Base-by-base conservation (phyloP, 2,797 vertebrate genomes). In the Acomys russatus region DNA sequence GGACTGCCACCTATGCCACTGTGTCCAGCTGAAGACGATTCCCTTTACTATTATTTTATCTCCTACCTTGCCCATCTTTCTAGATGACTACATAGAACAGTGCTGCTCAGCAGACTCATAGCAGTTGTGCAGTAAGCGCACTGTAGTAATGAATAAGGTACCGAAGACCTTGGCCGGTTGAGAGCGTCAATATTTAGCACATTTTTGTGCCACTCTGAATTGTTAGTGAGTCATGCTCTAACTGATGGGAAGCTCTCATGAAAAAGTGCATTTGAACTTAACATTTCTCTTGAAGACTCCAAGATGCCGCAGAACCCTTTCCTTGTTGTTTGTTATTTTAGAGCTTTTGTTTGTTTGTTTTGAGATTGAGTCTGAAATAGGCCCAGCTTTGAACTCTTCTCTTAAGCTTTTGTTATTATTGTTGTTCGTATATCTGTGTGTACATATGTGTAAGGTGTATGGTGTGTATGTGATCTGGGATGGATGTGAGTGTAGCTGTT, bases 31-130 rank as follows among this genome's bases (percentile, higher is more conserved):
- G 3, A 97, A 91, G 86, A 66, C 28, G 17, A 70, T 90, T 94
- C 94, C 92, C 77, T 78, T 84, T 93, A 87, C 59, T 86, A 88
- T 83, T 93, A 89, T 91, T 88, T 95, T 94, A 33, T 88, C 44
- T 88, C 44, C 77, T 90, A 64, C 33, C 88, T 90, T 96, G 86
- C 73, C 23, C 25, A 73, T 95, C 35, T 86, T 12, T 85, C 63
- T 66, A 84, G 20, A 33, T 74, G 35, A 51, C 76, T 94, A 0
- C 78, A 80, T 88, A 78, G 35, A 88, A 70, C 78, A 87, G 22
- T 95, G 38, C 88, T 94, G 93, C 33, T 59, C 63, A 93, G 77
- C 3, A 93, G 86, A 92, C 22, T 94, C 61, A 83, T 71, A 71
- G 22, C 78, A 63, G 88, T 54, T 95, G 59, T 96, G 64, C 9